These are phyloP conservation scores for Cyprinella venusta DNA, from an alignment of 2,797 vertebrate genomes.

Conservation along the genomic window DNA sequence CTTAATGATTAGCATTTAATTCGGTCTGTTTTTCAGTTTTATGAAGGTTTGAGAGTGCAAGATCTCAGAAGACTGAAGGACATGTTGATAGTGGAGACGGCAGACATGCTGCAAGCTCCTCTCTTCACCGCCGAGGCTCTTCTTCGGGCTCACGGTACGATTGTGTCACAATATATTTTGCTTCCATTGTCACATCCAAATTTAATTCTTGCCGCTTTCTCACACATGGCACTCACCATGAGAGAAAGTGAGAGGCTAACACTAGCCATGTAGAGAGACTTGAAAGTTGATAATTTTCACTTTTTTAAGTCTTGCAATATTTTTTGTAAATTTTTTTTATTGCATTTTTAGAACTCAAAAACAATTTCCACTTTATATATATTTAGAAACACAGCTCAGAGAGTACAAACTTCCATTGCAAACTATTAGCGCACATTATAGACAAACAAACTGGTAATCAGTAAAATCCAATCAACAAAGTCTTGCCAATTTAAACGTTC, in stretches of 20 bases:
- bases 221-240: background rate
- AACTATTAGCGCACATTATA: too few species aligned
- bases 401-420: too few species aligned
- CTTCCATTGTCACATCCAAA: background rate
- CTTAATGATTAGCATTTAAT: background rate
- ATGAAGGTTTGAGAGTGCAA: constrained; percentile 94
- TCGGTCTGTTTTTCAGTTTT: constrained; percentile 78
- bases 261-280: background rate
- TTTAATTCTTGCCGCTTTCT: background rate
- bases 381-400: too few species aligned
- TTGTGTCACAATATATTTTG: background rate
- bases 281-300: background rate
- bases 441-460: too few species aligned
- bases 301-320: background rate
- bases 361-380: too few species aligned
- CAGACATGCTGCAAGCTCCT: constrained; percentile 98
- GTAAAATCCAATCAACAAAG: too few species aligned
- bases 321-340: too few species aligned
- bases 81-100: constrained; percentile 99
- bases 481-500: background rate
- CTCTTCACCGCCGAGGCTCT: constrained; percentile 98
- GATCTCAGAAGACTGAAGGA: constrained; percentile 95
- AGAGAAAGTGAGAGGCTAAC: background rate
- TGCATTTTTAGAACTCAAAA: too few species aligned
- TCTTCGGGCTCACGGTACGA: constrained; percentile 93